A percentile compares a stretch with the other conserved stretches of the same genome.
Conservation (phyloP, 2,113 vertebrate species). For the Melospiza georgiana region DNA sequence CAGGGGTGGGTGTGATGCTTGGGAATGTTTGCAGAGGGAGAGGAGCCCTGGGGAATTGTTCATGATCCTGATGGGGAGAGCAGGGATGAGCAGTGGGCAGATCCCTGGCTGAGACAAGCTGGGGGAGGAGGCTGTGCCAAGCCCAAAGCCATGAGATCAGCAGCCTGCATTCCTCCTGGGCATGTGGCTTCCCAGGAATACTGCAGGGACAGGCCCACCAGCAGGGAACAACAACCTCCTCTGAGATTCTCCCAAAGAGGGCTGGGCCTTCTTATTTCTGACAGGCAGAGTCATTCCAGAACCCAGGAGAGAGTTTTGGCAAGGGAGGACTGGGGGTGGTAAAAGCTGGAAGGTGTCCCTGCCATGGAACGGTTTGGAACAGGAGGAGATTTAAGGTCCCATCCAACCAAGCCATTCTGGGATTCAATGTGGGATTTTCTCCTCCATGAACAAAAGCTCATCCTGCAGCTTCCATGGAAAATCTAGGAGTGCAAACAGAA, state of each 20-base stretch:
- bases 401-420: neutral
- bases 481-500: neutral
- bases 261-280: neutral
- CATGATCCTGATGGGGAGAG: accelerated
- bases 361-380: neutral
- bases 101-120: neutral
- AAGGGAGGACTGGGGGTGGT: neutral
- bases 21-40: neutral
- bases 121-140: neutral
- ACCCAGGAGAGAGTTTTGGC: neutral
- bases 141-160: neutral
- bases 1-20: neutral
- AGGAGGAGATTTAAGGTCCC: neutral
- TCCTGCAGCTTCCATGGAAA: neutral
- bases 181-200: neutral
- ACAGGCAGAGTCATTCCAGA: neutral
- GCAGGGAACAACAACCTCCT: neutral
- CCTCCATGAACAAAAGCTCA: neutral
- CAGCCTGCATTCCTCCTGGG: neutral
- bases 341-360: neutral
- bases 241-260: neutral
- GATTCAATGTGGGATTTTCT: neutral
- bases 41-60: neutral
- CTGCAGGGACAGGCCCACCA: conserved; percentile 19
- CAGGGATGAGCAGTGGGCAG: neutral